A percentile compares a stretch with the other conserved stretches of the same genome.
Evolutionary conservation across 2,888 invertebrate genomes (phyloP).

Genomic region (Rhaphigaster nebulosa): DNA sequence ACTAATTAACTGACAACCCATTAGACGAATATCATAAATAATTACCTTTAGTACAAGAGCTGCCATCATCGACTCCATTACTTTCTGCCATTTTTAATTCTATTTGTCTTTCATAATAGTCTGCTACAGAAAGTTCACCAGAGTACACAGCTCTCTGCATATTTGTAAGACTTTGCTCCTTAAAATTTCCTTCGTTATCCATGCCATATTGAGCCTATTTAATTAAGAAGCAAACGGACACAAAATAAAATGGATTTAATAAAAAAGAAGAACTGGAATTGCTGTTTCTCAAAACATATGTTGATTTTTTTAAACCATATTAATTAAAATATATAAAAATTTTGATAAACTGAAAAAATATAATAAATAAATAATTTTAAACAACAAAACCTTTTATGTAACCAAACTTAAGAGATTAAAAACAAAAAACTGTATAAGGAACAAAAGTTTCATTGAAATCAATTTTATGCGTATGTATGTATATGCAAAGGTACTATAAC

Average conservation of each 20-base stretch:
- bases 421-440: not conserved
- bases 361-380: not conserved
- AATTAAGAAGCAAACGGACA: not conserved
- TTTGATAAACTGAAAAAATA: no score
- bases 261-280: not conserved
- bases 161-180: slow-evolving; percentile 83
- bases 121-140: slow-evolving; percentile 87
- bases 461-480: not conserved
- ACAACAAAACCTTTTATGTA: no score
- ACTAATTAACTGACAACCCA: not conserved
- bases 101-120: slow-evolving; percentile 86
- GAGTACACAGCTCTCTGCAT: slow-evolving; percentile 87
- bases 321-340: not conserved
- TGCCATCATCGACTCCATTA: slow-evolving; percentile 85
- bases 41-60: slow-evolving; percentile 83
- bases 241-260: not conserved
- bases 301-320: not conserved
- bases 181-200: slow-evolving; percentile 88
- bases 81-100: slow-evolving; percentile 82
- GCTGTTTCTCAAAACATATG: not conserved
- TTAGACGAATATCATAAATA: not conserved
- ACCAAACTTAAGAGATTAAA: not conserved
- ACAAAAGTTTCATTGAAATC: not conserved
- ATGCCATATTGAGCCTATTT: slow-evolving; percentile 86
- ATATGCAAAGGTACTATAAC: no score